Evolutionary conservation across 2,797 vertebrate genomes (phyloP), one percentile per base, ranked within the genome.

Genomic region (Notamacropus eugenii): DNA sequence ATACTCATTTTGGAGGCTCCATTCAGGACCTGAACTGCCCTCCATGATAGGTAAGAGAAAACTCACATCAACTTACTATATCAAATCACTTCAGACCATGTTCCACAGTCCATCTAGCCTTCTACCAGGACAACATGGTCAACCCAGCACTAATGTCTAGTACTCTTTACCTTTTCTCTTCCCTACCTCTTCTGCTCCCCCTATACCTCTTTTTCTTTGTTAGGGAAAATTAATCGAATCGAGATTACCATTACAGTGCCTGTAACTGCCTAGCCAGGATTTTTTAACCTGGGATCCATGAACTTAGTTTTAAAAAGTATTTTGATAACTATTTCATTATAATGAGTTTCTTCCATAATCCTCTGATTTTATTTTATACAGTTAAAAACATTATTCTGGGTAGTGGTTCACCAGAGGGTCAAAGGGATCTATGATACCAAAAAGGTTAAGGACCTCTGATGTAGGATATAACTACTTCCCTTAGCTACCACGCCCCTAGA

Each of bases 131-230:
- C 58, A 31, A 31, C 22, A 82, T 82, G 9, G 40, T 9, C 74
- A 50, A 87, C 3, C 40, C 40, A 87, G 40, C 2, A 10, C 40
- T 87, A 50, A 50, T 50, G 31, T 55, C 14, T 31, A 40, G 5
- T 34, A 40, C 46, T 55, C 55, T 16, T 4, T 8, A 1, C 0
- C n/a, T 90, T 67, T 46, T 31, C 31, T 54, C 67, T 58, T n/a
- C 1, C 87, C 40, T 54, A 62, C 22, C 29, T 16, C 14, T 55
- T 24, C 28, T 46, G 28, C 16, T 19, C 31, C 28, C 2, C 28
- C 54, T 50, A 29, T 16, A 95, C 90, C 50, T 62, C 2, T 93
- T 52, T 94, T 92, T 91, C 55, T 91, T 96, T 94, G 62, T 92
- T 50, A 50, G 40, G 24, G 22, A 87, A 87, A 87, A 87, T 46